A percentile compares a stretch with the other conserved stretches of the same genome.
Evolutionary conservation across 2,113 vertebrate species (phyloP).

Genomic region (Heterochromis multidens): DNA sequence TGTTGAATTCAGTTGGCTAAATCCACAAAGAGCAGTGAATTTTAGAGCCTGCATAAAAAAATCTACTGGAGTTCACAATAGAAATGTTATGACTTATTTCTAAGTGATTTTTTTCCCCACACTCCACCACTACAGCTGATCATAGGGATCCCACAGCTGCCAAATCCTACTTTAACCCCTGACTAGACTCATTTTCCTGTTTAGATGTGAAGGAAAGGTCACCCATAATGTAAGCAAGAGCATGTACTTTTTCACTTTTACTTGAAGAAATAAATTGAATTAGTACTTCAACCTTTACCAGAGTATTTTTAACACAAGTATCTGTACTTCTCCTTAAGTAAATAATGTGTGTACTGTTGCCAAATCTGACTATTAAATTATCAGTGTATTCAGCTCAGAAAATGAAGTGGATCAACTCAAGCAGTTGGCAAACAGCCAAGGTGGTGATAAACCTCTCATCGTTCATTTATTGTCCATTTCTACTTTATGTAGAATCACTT

Average conservation of each 20-base stretch:
- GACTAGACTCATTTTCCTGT: background rate
- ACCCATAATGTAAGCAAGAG: background rate
- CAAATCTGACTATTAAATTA: background rate
- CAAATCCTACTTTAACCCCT: background rate
- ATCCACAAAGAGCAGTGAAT: background rate
- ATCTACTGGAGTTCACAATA: background rate
- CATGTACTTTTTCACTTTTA: background rate
- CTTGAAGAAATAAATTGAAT: background rate
- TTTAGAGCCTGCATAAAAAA: background rate
- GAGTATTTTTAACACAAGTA: background rate
- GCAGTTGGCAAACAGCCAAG: background rate
- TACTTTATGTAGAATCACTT: too few species aligned
- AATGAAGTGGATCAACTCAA: constrained; percentile 7
- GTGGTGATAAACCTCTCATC: background rate
- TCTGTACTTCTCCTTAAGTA: background rate
- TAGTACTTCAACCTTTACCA: background rate
- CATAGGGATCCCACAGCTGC: background rate
- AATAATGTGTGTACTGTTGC: background rate
- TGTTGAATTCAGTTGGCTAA: background rate
- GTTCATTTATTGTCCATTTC: background rate
- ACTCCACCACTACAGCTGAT: background rate
- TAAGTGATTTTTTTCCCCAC: background rate
- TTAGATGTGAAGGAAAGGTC: background rate
- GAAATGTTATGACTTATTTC: background rate
- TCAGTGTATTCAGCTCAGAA: background rate